phyloP scores from a whole-genome alignment of 2,888 invertebrate genomes.

The Sabatieria punctata region DNA sequence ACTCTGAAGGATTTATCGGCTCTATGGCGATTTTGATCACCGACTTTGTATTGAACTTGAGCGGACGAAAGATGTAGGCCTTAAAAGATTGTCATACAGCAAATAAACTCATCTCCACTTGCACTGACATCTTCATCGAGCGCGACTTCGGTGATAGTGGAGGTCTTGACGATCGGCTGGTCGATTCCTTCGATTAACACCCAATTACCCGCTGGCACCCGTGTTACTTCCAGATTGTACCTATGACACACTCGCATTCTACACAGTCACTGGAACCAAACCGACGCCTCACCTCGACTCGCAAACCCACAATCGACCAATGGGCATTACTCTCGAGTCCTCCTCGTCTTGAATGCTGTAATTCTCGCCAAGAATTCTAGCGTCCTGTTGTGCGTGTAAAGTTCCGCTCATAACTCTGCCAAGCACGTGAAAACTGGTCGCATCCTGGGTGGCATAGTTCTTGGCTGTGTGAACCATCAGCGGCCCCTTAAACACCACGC shows the following conservation, averaged over 20 bases:
- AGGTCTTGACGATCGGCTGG: conserved; percentile 92
- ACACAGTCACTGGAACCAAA: no score
- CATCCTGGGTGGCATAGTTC: conserved; percentile 98
- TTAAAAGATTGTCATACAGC: conserved; percentile 13
- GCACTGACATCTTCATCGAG: conserved; percentile 54
- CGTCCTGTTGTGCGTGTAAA: conserved; percentile 75
- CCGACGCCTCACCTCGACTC: conserved; percentile 68
- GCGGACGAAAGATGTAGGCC: conserved; percentile 79
- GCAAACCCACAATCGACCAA: conserved; percentile 88
- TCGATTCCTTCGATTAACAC: conserved; percentile 96
- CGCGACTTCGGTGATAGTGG: conserved; percentile 70
- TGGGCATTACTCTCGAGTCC: conserved; percentile 77
- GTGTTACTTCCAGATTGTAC: conserved; percentile 78
- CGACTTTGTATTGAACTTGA: conserved; percentile 92
- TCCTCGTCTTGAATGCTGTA: conserved; percentile 94
- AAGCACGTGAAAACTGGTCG: conserved; percentile 86
- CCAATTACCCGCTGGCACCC: conserved; percentile 97
- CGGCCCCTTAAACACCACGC: conserved; percentile 40
- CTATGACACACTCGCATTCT: no score
- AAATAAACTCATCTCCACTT: no score
- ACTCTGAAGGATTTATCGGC: conserved; percentile 92
- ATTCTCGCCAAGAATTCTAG: conserved; percentile 94
- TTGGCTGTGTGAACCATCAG: conserved; percentile 85
- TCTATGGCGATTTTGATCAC: conserved; percentile 97
- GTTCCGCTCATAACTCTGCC: conserved; percentile 92